Base-by-base conservation (phyloP, 2,797 vertebrate species). In the Salmo trutta region DNA sequence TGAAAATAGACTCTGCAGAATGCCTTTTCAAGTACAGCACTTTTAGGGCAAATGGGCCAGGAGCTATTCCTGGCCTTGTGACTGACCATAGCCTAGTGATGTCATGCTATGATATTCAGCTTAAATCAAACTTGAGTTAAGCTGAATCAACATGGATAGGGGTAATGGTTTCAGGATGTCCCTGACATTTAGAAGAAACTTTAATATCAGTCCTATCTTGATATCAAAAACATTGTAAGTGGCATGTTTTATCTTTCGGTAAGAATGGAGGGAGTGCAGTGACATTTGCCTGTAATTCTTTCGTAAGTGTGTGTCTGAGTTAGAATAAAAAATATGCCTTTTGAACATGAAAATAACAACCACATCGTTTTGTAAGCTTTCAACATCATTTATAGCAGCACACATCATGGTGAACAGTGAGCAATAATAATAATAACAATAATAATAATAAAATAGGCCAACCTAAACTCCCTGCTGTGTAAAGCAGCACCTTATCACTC, bases 191-290 rank as follows among this genome's bases (percentile, higher is more conserved):
- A 67, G 21, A 19, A 19, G 7, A 12, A 33, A 17, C 17, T n/a
- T 68, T 17, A 29, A 67, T 59, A 59, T 64, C 15, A 62, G n/a
- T 2, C 64, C 4, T n/a, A 27, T 41, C 73, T n/a, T 64, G 3
- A n/a, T 64, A 64, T 41, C 5, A 36, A n/a, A 65, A 36, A n/a
- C 16, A 70, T 47, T n/a, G n/a, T 29, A 56, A 56, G 6, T 56
- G 17, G 54, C 54, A 56, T 56, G 17, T 17, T 16, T 56, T 17
- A 16, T 56, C 54, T 56, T 56, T 19, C 54, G n/a, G 54, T 59
- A 59, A 91, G 85, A 91, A 91, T 93, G 88, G 88, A 80, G 83
- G 85, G 85, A 92, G 83, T 90, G 81, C 36, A 36, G 36, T 36
- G 36, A 85, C 89, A 86, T 90, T 87, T 87, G 85, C 89, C 90